Conservation (phyloP, 2,113 vertebrate species). For the Psammodynastes pulverulentus region DNA sequence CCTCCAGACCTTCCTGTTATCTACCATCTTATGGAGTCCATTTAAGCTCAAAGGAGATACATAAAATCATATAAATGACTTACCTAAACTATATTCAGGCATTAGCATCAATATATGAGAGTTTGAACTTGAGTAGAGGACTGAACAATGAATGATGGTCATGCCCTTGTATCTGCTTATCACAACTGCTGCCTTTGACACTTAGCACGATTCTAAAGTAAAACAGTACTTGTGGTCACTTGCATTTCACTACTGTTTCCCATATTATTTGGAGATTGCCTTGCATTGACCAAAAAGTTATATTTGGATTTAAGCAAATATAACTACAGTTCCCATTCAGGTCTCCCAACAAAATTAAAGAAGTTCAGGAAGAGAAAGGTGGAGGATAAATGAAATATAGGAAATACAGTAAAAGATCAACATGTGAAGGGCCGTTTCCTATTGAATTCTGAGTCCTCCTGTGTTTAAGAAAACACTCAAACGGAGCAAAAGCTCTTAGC, state of each 20-base stretch:
- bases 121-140: background rate
- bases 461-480: no score
- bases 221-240: background rate
- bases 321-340: no score
- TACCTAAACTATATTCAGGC: background rate
- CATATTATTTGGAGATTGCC: background rate
- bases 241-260: background rate
- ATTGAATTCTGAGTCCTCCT: no score
- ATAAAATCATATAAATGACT: background rate
- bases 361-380: no score
- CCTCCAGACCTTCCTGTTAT: no score
- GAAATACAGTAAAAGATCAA: no score
- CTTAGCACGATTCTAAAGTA: background rate
- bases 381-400: no score
- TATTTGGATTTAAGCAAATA: background rate
- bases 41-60: background rate
- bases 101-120: background rate
- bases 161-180: background rate
- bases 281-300: background rate
- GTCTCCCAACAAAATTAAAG: no score
- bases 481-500: background rate
- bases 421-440: no score
- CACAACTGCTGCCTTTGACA: background rate
- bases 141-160: background rate
- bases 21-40: no score